Conservation (phyloP, 1,140 invertebrate genomes). For the Vanessa tameamea region DNA sequence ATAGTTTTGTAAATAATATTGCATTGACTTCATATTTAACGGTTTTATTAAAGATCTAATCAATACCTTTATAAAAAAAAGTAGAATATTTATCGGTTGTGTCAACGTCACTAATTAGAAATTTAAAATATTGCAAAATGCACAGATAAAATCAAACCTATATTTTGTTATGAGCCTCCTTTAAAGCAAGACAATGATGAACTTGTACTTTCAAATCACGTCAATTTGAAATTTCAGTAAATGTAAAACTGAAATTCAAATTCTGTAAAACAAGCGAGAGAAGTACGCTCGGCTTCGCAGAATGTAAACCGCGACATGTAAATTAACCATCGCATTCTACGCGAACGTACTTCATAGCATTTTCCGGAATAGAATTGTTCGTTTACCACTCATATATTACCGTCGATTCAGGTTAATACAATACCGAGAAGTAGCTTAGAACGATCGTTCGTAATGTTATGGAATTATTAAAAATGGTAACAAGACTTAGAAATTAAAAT, state of each 20-base stretch:
- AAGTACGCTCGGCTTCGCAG: slow-evolving; percentile 9
- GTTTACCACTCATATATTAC: slow-evolving; percentile 6
- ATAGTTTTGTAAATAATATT: no score
- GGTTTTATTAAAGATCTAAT: no score
- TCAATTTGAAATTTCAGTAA: slow-evolving; percentile 11
- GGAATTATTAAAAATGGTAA: no score
- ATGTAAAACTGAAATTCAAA: slow-evolving; percentile 27
- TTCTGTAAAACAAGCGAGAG: slow-evolving; percentile 22
- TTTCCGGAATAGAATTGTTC: slow-evolving; percentile 22
- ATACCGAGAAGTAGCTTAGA: neutral
- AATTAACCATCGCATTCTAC: slow-evolving; percentile 20
- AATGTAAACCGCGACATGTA: slow-evolving; percentile 32
- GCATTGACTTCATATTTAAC: no score
- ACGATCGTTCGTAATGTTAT: neutral
- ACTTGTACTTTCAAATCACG: slow-evolving; percentile 16
- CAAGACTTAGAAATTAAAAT: no score
- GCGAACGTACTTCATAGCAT: slow-evolving; percentile 15
- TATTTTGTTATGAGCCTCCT: neutral
- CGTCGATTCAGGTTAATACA: neutral
- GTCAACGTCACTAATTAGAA: no score
- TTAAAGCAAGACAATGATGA: neutral
- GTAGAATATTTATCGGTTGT: no score
- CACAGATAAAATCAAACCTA: no score
- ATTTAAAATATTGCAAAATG: no score
- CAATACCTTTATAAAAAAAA: no score